Conservation (phyloP, 2,888 invertebrate genomes). For the Apamea sordens region DNA sequence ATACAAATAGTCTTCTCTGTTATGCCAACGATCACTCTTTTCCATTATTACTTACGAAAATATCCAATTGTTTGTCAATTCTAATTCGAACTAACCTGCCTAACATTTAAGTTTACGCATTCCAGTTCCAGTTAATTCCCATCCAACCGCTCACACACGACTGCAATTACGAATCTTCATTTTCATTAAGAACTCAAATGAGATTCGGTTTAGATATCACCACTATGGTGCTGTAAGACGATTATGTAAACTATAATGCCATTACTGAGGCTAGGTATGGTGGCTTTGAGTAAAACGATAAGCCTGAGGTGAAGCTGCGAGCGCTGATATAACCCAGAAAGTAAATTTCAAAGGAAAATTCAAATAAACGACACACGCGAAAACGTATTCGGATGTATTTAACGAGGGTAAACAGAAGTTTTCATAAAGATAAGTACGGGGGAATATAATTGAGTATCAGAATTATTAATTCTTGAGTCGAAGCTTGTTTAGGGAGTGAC, state of each 20-base stretch:
- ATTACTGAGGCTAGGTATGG: conserved; percentile 61
- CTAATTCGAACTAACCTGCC: conserved; percentile 6
- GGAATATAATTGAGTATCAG: conserved; percentile 50
- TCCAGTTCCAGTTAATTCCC: conserved; percentile 48
- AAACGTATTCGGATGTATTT: conserved; percentile 78
- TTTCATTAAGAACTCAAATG: conserved; percentile 59
- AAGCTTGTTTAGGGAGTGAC: conserved; percentile 9
- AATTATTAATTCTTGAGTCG: conserved; percentile 48
- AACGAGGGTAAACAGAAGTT: conserved; percentile 75
- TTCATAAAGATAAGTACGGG: conserved; percentile 58
- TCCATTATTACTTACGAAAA: neutral
- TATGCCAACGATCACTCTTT: neutral
- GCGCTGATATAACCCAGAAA: conserved; percentile 67
- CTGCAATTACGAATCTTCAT: conserved; percentile 64
- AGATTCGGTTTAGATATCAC: conserved; percentile 59
- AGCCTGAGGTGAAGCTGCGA: conserved; percentile 60
- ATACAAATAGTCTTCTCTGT: neutral
- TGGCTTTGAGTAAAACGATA: conserved; percentile 65
- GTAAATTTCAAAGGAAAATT: conserved; percentile 74
- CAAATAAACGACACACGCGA: conserved; percentile 79
- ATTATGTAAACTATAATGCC: conserved; percentile 63
- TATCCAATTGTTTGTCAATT: conserved; percentile 20
- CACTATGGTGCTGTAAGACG: conserved; percentile 59
- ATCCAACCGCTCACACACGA: conserved; percentile 31
- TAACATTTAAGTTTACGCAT: conserved; percentile 39